Base-by-base conservation (phyloP, 2,888 invertebrate species). In the Lumbricus terrestris region DNA sequence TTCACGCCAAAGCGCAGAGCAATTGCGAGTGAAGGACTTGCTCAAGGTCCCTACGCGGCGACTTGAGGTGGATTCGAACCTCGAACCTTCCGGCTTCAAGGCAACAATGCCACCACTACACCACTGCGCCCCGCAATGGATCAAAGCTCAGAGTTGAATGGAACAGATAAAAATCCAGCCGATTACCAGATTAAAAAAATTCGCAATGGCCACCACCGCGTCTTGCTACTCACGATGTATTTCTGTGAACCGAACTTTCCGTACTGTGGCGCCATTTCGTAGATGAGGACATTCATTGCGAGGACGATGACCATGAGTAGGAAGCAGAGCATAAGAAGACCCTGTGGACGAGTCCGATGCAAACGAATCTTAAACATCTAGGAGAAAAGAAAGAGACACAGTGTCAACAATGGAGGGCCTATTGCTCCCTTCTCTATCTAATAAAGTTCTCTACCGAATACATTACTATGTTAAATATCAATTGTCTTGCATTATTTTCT, bases 211-310 rank as follows among this genome's bases (percentile, higher is more conserved):
- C 5, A 29, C n/a, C n/a, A n/a, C n/a, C n/a, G 3, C 4, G n/a
- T n/a, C 4, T 8, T 11, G n/a, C 11, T 37, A 90, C 91, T 90
- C 42, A 92, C 90, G 88, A 91, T 88, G 91, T 94, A 95, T 91
- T 94, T 93, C 92, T 95, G 95, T 92, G 94, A 95, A 33, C 95
- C 95, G 92, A 93, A 95, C 40, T 94, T 94, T 11, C 94, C 94
- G 92, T 95, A 95, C 91, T 95, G 94, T 15, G 95, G 95, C 33
- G 95, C 94, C 38, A 95, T 92, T 82, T 94, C 94, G 92, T 95
- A 95, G 82, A 95, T 91, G 38, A 95, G 92, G n/a, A 95, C 93
- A 92, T 95, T 95, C 91, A 95, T 93, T 40, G 95, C 95, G 89
- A 95, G 92, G 29, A 94, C 94, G 89, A 94, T 93, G 91, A 94